Conservation (phyloP, 2,113 vertebrate genomes). For the Turdus rufiventris region DNA sequence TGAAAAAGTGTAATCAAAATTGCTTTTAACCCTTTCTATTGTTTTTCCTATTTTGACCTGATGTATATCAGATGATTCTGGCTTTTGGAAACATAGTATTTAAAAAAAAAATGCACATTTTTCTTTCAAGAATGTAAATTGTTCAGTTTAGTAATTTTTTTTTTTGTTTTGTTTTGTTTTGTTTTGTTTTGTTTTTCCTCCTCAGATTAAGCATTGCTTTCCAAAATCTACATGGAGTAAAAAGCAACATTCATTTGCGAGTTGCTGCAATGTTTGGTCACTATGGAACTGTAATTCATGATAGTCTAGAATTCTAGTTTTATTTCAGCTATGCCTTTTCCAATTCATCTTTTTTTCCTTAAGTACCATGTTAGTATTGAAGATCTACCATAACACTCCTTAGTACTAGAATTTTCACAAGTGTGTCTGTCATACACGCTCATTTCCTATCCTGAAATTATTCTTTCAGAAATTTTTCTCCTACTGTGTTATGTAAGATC, state of each 20-base stretch:
- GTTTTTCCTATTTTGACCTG: not conserved
- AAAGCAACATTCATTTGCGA: not conserved
- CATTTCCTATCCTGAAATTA: not conserved
- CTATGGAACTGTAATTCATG: not conserved
- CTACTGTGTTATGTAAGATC: not conserved
- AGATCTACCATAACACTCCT: fast-evolving
- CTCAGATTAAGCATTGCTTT: not conserved
- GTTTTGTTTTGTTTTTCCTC: not conserved
- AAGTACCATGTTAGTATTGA: not conserved
- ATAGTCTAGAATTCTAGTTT: not conserved
- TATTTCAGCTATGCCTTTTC: not conserved
- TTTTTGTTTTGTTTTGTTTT: not conserved
- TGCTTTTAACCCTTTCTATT: not conserved
- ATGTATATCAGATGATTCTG: not conserved
- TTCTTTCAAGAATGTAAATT: not conserved
- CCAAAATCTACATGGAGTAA: not conserved
- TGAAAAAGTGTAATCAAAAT: not conserved
- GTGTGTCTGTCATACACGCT: not conserved
- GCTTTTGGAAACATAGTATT: not conserved
- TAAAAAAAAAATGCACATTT: not conserved
- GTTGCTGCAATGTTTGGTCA: not conserved
- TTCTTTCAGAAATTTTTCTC: not conserved
- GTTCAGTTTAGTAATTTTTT: not conserved
- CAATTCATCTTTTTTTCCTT: not conserved
- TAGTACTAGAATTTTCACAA: not conserved